Evolutionary conservation across 2,888 invertebrate genomes (phyloP).

Genomic region (Congeria kusceri): DNA sequence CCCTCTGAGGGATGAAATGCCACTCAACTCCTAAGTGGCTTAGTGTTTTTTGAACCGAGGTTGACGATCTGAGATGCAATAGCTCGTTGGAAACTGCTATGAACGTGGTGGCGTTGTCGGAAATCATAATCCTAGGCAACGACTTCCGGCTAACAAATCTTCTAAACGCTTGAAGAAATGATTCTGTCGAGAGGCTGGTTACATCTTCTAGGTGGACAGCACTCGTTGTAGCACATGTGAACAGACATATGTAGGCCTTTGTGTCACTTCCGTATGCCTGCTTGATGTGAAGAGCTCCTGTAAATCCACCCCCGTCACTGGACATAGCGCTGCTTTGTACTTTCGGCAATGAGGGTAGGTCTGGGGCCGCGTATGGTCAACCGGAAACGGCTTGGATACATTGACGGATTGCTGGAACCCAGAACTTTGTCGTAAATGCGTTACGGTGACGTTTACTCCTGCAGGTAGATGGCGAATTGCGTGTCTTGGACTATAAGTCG

Average conservation of each 20-base stretch:
- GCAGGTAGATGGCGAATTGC: constrained; percentile 35
- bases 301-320: constrained; percentile 55
- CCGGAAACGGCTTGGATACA: constrained; percentile 7
- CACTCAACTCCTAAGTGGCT: not conserved
- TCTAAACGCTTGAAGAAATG: constrained; percentile 44
- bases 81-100: not conserved
- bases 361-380: constrained; percentile 32
- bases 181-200: constrained; percentile 15
- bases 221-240: constrained; percentile 50
- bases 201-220: constrained; percentile 56
- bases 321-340: constrained; percentile 39
- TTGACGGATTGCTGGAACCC: constrained; percentile 42
- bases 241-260: constrained; percentile 52
- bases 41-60: not conserved
- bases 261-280: not conserved
- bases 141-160: constrained; percentile 20
- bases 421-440: constrained; percentile 44
- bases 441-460: constrained; percentile 32
- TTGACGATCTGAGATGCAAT: not conserved
- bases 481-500: constrained; percentile 36
- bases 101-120: constrained; percentile 1
- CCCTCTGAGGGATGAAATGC: not conserved
- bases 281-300: constrained; percentile 33
- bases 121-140: constrained; percentile 6
- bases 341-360: constrained; percentile 45